Evolutionary conservation across 2,888 invertebrate genomes (phyloP), one percentile per base, ranked within the genome.

Genomic region (Drosophila ochracea): DNA sequence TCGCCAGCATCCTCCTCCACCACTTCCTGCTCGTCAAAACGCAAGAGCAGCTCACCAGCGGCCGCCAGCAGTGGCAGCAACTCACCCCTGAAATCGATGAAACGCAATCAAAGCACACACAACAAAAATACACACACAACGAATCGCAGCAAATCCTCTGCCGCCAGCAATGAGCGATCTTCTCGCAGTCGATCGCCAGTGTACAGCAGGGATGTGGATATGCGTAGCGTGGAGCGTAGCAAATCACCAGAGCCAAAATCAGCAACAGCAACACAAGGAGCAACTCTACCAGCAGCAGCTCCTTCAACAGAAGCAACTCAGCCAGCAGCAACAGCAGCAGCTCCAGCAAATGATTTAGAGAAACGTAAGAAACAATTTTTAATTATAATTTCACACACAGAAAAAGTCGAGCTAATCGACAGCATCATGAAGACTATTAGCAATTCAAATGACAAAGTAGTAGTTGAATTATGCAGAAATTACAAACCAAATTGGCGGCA

Each of bases 331-430:
- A 7, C 65, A 61, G 33, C 79, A 41, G 25, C 75, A 69, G 52
- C 78, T 66, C 35, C 86, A 73, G 52, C 87, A 80, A 90, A 87
- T 84, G 91, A 90, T 87, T 90, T 92, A 93, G 92, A 93, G 87
- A 92, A 92, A 92, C 93, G 92, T 92, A 92, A 92, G 92, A 92
- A 91, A 88, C 78, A 69, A 83, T 78, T 86, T 86, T 90, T 88
- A 86, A 90, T 85, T 76, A 72, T 84, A 90, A 86, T 85, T 55
- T 85, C 73, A 85, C 81, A 88, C 73, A 73, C 73, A 47, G 73
- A 57, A 52, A 68, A 76, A 83, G 77, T 79, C 73, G 68, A 61
- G 39, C 28, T 50, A n/a, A 10, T 57, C 41, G 53, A 64, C 72
- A 68, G 25, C 16, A 47, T 47, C 47, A 47, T 21, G 13, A 47